Conservation (phyloP, 2,797 vertebrate genomes). For the Jordanella pulchra region DNA sequence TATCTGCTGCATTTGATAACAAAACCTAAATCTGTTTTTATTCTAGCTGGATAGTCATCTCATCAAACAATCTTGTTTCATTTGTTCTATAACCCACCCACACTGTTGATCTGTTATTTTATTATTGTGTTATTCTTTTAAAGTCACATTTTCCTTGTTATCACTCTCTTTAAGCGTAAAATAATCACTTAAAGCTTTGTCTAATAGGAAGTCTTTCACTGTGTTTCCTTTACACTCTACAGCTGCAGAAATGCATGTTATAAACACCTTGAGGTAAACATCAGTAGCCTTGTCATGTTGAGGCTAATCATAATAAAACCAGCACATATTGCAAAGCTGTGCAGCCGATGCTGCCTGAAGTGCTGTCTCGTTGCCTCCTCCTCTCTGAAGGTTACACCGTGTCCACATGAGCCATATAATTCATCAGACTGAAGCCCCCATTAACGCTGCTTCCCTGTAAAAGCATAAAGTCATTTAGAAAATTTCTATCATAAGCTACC, state of each 20-base stretch:
- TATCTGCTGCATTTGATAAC: background rate
- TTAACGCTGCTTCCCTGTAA: conserved; percentile 67
- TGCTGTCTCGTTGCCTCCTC: conserved; percentile 41
- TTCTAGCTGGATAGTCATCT: background rate
- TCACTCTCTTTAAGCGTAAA: background rate
- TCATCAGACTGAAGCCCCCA: conserved; percentile 53
- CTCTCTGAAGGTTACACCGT: conserved; percentile 61
- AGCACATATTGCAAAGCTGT: conserved; percentile 51
- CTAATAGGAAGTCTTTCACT: conserved; percentile 33
- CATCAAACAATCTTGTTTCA: background rate
- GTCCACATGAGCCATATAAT: conserved; percentile 49
- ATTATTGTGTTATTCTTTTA: background rate
- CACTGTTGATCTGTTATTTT: background rate
- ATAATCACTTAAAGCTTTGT: conserved; percentile 6
- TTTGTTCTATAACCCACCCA: background rate
- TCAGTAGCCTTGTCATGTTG: conserved; percentile 43
- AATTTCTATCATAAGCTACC: conserved; percentile 68
- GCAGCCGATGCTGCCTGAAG: conserved; percentile 36
- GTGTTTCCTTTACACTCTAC: conserved; percentile 50
- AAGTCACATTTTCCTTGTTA: background rate
- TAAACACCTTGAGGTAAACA: conserved; percentile 57
- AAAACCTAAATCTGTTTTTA: background rate
- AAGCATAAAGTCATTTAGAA: conserved; percentile 68
- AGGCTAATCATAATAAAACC: conserved; percentile 41
- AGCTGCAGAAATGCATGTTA: conserved; percentile 48